phyloP scores from a whole-genome alignment of 1,140 invertebrate species.

The Calephelis nemesis region DNA sequence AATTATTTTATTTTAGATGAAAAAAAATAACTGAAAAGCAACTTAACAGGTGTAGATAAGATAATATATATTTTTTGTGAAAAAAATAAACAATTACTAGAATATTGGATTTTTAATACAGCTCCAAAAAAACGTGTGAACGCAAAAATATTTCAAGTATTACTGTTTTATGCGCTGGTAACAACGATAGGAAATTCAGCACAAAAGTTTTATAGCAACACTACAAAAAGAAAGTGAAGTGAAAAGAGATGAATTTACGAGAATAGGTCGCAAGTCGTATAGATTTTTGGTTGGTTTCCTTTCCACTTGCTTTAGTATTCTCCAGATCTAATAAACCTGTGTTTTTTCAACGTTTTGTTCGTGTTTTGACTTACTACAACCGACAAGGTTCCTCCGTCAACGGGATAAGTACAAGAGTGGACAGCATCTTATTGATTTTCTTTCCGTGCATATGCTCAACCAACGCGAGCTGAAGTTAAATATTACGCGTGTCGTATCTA shows the following conservation, averaged over 20 bases:
- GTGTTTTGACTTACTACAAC: slow-evolving; percentile 67
- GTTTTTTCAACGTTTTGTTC: slow-evolving; percentile 69
- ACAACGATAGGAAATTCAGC: slow-evolving; percentile 1
- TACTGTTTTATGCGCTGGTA: neutral
- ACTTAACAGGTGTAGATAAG: no score
- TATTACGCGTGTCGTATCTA: slow-evolving; percentile 54
- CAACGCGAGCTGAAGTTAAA: slow-evolving; percentile 70
- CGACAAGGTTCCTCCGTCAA: slow-evolving; percentile 54
- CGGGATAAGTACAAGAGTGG: slow-evolving; percentile 73
- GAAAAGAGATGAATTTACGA: slow-evolving; percentile 78
- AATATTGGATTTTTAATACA: no score
- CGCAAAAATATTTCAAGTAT: no score
- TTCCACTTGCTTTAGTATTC: slow-evolving; percentile 76
- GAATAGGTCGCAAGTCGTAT: slow-evolving; percentile 77
- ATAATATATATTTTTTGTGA: no score
- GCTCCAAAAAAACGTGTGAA: no score
- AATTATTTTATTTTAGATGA: no score
- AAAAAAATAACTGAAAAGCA: no score
- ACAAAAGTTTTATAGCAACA: slow-evolving; percentile 39
- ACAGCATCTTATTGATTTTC: slow-evolving; percentile 79
- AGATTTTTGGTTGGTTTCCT: slow-evolving; percentile 79
- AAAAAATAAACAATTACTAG: no score
- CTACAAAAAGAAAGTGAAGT: slow-evolving; percentile 77
- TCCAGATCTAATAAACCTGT: slow-evolving; percentile 73
- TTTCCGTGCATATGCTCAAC: slow-evolving; percentile 76